Evolutionary conservation across 2,888 invertebrate species (phyloP), one percentile per base, ranked within the genome.

Genomic region (Torymus texanus): DNA sequence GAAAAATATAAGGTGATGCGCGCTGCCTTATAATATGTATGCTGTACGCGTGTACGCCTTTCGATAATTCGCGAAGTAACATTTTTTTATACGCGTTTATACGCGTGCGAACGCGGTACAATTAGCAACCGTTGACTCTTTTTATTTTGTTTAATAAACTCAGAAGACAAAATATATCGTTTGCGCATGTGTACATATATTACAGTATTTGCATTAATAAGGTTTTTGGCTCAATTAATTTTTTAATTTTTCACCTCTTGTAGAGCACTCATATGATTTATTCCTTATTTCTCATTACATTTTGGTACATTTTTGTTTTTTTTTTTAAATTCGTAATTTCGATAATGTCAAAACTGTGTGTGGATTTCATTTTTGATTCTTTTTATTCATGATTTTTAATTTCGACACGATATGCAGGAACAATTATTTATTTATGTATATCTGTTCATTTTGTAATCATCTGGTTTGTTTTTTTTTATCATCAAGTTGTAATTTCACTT

Each of bases 281-380:
- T 75, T 75, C 75, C 75, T 75, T 75, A 75, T 66, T 75, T 75
- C 75, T 41, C 16, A n/a, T 62, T 62, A 21, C 41, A 41, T 14
- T 55, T 1, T 62, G 21, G 2, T 14, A 29, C 41, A 29, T 62
- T 63, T 16, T 63, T 62, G 29, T 41, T 41, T 8, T 62, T 63
- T 16, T 63, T 62, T 55, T 41, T 41, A 1, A 41, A 8, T 41
- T 41, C 8, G 2, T 21, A 41, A 41, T 41, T 41, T 41, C 8
- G 8, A 41, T 41, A 41, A 41, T 41, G 41, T 41, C 41, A 41
- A 41, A 41, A 41, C 41, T 41, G 41, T 41, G 41, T 41, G 41
- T 41, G 41, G 8, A 8, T 41, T 41, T 41, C 8, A 41, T 41
- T 5, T 41, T 41, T 41, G 41, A 41, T 41, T 41, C 10, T 29